phyloP scores from a whole-genome alignment of 1,140 invertebrate genomes.

The Hormaphis cornu region DNA sequence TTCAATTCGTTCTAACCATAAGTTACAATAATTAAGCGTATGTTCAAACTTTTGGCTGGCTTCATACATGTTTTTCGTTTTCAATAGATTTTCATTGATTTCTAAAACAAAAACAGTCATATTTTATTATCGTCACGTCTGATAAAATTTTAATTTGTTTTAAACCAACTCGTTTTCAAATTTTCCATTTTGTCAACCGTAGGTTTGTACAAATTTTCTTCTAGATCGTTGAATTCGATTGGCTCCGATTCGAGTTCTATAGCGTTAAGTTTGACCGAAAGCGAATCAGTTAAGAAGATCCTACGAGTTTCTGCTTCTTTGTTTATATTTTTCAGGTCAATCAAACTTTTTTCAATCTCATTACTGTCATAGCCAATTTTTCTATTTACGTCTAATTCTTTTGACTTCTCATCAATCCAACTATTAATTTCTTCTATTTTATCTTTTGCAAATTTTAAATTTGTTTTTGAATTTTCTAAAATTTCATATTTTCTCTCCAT shows the following conservation, averaged over 20 bases:
- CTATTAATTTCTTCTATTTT: constrained; percentile 64
- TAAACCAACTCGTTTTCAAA: background rate
- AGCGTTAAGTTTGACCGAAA: constrained; percentile 10
- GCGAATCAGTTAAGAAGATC: constrained; percentile 9
- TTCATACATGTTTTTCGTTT: constrained; percentile 4
- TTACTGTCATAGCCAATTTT: constrained; percentile 39
- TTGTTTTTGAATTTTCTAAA: constrained; percentile 57
- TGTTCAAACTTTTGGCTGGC: constrained; percentile 2
- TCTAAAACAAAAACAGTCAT: background rate
- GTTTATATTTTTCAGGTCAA: constrained; percentile 60
- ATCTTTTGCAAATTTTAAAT: constrained; percentile 55
- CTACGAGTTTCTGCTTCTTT: constrained; percentile 58
- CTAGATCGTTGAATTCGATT: background rate
- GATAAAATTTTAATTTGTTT: no score
- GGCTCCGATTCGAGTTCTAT: constrained; percentile 25
- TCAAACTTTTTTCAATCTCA: constrained; percentile 60
- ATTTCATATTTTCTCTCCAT: constrained; percentile 72
- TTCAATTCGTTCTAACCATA: constrained; percentile 15
- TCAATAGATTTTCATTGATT: background rate
- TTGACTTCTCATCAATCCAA: constrained; percentile 65
- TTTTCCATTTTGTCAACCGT: background rate
- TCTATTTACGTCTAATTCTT: background rate
- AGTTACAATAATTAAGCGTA: background rate
- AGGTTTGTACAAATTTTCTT: constrained; percentile 9
- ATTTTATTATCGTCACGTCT: no score